phyloP scores from a whole-genome alignment of 1,140 invertebrate species.

The Neodiprion virginianus region DNA sequence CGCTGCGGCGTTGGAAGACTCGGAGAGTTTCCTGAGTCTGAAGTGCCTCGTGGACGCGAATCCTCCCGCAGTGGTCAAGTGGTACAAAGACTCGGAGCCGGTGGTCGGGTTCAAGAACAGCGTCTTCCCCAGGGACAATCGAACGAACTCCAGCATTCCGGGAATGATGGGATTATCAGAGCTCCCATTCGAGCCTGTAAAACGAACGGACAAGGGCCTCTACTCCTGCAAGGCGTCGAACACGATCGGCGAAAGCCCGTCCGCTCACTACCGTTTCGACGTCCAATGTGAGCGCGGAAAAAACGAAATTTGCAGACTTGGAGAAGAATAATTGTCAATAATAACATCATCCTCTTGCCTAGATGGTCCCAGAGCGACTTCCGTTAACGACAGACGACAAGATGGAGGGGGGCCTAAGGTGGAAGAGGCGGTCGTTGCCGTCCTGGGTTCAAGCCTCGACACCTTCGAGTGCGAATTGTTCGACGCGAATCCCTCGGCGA shows the following conservation, averaged over 20 bases:
- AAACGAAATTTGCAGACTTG: not conserved
- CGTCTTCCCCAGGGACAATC: conserved; percentile 32
- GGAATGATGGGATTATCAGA: conserved; percentile 54
- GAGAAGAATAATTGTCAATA: not conserved
- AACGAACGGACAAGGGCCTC: conserved; percentile 71
- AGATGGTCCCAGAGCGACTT: conserved; percentile 81
- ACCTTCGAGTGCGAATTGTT: conserved; percentile 78
- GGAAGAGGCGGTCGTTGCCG: conserved; percentile 39
- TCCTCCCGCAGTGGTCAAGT: conserved; percentile 82
- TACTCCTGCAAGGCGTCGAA: conserved; percentile 87
- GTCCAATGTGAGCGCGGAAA: conserved; percentile 80
- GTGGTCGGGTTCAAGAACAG: conserved; percentile 30
- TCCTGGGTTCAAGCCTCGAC: conserved; percentile 68
- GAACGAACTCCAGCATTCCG: conserved; percentile 44
- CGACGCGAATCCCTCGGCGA: conserved; percentile 83
- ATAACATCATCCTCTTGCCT: conserved; percentile 22
- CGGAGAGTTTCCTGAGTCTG: conserved; percentile 69
- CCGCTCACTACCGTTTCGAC: conserved; percentile 80
- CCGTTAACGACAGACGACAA: conserved; percentile 70
- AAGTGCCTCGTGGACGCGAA: conserved; percentile 85
- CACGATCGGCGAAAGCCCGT: conserved; percentile 77
- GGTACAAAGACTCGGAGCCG: conserved; percentile 66
- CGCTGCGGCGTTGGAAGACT: conserved; percentile 47
- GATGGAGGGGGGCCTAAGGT: conserved; percentile 66
- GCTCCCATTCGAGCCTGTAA: conserved; percentile 73